A percentile compares a stretch with the other conserved stretches of the same genome.
phyloP scores from a whole-genome alignment of 2,888 invertebrate genomes.

The Glyphotaelius pellucidus region DNA sequence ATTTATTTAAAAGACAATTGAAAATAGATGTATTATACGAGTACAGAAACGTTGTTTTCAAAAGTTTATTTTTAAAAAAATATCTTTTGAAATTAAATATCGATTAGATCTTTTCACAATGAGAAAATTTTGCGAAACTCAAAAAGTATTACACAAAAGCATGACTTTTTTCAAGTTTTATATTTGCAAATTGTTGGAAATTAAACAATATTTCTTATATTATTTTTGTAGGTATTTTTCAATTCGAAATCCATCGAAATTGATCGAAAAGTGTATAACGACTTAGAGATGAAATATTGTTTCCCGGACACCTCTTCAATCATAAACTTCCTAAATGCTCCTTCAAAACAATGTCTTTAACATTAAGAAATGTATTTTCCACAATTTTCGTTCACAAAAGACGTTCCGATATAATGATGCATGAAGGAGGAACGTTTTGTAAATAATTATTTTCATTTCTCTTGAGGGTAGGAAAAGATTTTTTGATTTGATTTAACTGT shows the following conservation, averaged over 20 bases:
- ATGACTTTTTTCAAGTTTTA: no score
- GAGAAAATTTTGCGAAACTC: no score
- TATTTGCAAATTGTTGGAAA: neutral
- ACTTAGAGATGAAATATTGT: neutral
- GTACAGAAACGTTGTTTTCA: no score
- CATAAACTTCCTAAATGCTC: neutral
- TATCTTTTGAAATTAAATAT: no score
- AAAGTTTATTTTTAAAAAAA: no score
- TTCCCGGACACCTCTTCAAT: neutral
- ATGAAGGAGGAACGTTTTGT: neutral
- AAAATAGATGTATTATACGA: no score
- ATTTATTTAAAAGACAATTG: no score
- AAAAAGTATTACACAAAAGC: no score
- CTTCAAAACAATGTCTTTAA: neutral
- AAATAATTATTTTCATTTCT: neutral
- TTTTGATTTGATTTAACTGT: slow-evolving; percentile 4
- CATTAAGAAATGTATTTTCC: neutral
- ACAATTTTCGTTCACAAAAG: neutral
- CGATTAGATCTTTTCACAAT: no score
- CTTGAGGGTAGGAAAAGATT: slow-evolving; percentile 5
- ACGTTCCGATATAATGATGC: slow-evolving; percentile 15
- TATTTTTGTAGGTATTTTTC: neutral
- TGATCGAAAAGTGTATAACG: neutral
- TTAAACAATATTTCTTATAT: neutral
- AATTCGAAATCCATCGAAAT: neutral